phyloP scores from a whole-genome alignment of 92 coral and sea anemone species.

The Epizoanthus ramosus region DNA sequence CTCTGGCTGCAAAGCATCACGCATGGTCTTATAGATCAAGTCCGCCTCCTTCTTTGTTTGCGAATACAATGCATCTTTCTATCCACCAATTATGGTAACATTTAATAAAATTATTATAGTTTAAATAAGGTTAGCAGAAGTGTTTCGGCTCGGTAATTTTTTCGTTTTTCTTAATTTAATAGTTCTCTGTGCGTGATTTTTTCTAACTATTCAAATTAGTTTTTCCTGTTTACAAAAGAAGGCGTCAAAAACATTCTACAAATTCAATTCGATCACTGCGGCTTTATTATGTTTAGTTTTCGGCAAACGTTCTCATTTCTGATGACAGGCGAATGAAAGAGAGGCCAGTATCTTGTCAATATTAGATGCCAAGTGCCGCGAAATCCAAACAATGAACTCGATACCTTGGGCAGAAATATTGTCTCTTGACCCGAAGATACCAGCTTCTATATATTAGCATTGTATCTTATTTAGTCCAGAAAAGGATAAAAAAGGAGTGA shows the following conservation, averaged over 20 bases:
- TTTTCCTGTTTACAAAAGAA: constrained; percentile 30
- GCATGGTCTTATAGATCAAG: background rate
- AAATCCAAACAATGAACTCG: constrained; percentile 14
- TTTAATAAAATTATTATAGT: background rate
- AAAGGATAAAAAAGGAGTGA: background rate
- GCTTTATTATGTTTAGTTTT: constrained; percentile 40
- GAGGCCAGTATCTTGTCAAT: background rate
- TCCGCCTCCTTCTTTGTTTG: background rate
- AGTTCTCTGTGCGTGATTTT: constrained; percentile 18
- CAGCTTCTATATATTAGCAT: background rate
- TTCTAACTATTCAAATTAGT: constrained; percentile 30
- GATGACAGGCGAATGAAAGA: constrained; percentile 17
- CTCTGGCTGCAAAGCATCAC: background rate
- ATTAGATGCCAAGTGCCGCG: constrained; percentile 22
- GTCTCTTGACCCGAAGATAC: background rate
- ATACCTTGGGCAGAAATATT: constrained; percentile 30
- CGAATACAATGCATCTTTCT: background rate
- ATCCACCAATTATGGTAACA: background rate
- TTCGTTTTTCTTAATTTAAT: background rate
- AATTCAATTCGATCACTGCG: constrained; percentile 33
- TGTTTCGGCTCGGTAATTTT: constrained; percentile 2
- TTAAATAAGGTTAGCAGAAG: background rate
- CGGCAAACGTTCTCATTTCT: constrained; percentile 28
- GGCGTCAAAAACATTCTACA: constrained; percentile 42
- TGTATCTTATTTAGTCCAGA: background rate